Evolutionary conservation across 2,113 vertebrate species (phyloP), one percentile per base, ranked within the genome.

Genomic region (Gila orcuttii): DNA sequence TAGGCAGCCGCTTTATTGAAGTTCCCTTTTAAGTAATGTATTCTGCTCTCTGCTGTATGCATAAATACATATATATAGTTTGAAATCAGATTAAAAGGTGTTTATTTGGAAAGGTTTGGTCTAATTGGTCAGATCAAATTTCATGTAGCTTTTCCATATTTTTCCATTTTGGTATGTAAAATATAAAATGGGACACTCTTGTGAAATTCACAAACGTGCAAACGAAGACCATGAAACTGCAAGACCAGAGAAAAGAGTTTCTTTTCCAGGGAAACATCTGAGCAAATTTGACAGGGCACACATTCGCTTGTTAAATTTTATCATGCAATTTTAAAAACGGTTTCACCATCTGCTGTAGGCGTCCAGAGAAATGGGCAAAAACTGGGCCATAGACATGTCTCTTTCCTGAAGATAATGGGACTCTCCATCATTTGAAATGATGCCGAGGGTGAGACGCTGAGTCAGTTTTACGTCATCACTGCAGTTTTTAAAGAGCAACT

Each of bases 301-400:
- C 17, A 25, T 17, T 59, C 55, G 4, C 76, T 60, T 79, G 10
- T 78, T 80, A 6, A 62, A 6, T 64, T 82, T 52, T 82, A 82
- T 82, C 33, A 82, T 82, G 59, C 79, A 47, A 80, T 45, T 45
- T 79, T 79, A 60, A 60, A 77, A 21, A 78, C 28, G 0, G 9
- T 78, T 57, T 57, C 50, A 55, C 28, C 50, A 78, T 78, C 75
- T 19, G 28, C 19, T 47, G 17, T 42, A n/a, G 77, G 33, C 15
- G 3, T 80, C 36, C 9, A 47, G 36, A 80, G n/a, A 64, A 60
- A 28, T 23, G 6, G 31, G 0, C 11, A 42, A 60, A 79, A 81
- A 81, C 11, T 77, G 17, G n/a, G 47, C 71, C 71, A 45, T 6
- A 25, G 23, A 47, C n/a, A 25, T 47, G 25, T 77, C 79, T 69